These are phyloP conservation scores for Meleagris gallopavo DNA, from an alignment of 2,113 vertebrate species.

Conservation along the genomic window DNA sequence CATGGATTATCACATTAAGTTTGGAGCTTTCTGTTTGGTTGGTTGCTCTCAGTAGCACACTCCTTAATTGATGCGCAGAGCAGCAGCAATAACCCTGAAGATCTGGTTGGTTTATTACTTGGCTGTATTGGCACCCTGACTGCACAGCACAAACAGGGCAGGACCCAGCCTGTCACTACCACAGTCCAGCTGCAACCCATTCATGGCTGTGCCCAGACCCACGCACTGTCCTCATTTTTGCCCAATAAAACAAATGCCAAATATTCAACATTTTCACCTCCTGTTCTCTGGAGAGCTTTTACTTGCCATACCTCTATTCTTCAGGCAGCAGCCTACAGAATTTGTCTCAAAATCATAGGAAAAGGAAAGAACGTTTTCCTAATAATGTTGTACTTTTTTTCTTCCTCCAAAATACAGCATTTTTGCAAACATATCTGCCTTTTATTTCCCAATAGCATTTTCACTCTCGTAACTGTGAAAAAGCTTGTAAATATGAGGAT, in stretches of 20 bases:
- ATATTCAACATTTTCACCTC: not conserved
- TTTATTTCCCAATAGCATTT: not conserved
- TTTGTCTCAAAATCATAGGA: not conserved
- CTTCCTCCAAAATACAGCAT: not conserved
- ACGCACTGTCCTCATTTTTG: not conserved
- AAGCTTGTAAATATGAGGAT: not conserved
- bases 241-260: not conserved
- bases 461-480: not conserved
- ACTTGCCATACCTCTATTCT: not conserved
- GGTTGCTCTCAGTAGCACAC: not conserved
- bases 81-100: not conserved
- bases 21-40: not conserved
- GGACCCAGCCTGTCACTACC: not conserved
- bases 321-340: not conserved
- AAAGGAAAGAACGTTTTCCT: not conserved
- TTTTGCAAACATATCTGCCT: not conserved
- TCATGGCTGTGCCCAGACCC: not conserved
- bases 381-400: not conserved
- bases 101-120: not conserved
- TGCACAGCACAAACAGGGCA: not conserved
- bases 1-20: not conserved
- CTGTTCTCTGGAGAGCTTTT: not conserved
- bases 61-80: not conserved
- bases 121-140: fast-evolving
- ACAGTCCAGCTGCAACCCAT: not conserved